Percentiles rank a stretch among this genome's conserved stretches.
Evolutionary conservation across 2,113 vertebrate species (phyloP).

Genomic region (Lathamus discolor): DNA sequence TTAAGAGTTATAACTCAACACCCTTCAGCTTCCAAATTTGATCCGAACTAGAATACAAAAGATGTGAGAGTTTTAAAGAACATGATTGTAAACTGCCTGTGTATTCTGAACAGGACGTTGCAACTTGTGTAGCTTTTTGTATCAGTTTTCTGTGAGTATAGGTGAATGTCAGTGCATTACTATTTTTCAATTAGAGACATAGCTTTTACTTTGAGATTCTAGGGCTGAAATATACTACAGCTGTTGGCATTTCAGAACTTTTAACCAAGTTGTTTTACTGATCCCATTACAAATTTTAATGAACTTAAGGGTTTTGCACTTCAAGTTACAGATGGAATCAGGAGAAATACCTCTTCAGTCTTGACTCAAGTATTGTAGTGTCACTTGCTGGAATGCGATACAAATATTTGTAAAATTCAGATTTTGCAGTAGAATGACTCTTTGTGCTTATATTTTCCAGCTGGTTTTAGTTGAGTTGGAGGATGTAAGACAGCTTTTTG

Average conservation of each 20-base stretch:
- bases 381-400: not conserved
- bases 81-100: not conserved
- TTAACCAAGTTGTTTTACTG: not conserved
- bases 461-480: not conserved
- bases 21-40: not conserved
- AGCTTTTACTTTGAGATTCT: not conserved
- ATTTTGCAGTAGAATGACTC: not conserved
- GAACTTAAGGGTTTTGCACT: not conserved
- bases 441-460: not conserved
- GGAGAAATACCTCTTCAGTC: not conserved
- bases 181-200: not conserved
- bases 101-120: not conserved
- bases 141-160: not conserved
- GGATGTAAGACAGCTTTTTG: not conserved
- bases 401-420: not conserved
- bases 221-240: not conserved
- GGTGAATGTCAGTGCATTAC: not conserved
- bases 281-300: not conserved
- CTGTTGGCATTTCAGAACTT: not conserved
- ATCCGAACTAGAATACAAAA: not conserved
- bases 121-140: not conserved
- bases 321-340: not conserved
- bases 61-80: not conserved
- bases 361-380: not conserved
- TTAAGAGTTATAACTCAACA: not conserved